Percentiles rank a stretch among this genome's conserved stretches.
Evolutionary conservation across 2,797 vertebrate genomes (phyloP).

Genomic region (Rhabdomys pumilio): DNA sequence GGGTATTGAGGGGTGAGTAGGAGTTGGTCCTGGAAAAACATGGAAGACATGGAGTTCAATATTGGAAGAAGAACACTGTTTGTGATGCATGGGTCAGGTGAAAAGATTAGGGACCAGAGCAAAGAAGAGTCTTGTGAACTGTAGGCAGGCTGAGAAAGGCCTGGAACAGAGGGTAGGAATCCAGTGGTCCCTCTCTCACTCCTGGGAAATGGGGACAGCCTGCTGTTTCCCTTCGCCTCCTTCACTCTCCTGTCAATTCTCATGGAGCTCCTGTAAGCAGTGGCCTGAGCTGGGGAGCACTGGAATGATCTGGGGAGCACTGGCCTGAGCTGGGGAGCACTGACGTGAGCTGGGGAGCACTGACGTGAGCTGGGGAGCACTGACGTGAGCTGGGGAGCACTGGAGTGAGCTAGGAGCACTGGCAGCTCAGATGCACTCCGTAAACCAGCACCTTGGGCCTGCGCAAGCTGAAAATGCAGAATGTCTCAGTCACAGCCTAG

Average conservation of each 20-base stretch:
- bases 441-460: rapidly evolving
- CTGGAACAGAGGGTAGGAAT: neutral
- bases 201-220: neutral
- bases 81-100: rapidly evolving
- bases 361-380: neutral
- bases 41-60: neutral
- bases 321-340: neutral
- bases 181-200: neutral
- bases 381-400: neutral
- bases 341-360: neutral
- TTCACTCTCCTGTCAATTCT: neutral
- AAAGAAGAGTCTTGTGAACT: neutral
- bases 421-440: neutral
- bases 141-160: neutral
- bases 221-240: neutral
- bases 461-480: rapidly evolving
- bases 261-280: neutral
- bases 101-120: neutral
- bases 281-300: neutral
- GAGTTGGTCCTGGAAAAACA: neutral
- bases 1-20: neutral
- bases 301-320: neutral
- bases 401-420: neutral
- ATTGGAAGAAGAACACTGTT: neutral
- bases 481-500: neutral